Evolutionary conservation across 1,140 invertebrate species (phyloP).

Genomic region (Luehdorfia chinensis): DNA sequence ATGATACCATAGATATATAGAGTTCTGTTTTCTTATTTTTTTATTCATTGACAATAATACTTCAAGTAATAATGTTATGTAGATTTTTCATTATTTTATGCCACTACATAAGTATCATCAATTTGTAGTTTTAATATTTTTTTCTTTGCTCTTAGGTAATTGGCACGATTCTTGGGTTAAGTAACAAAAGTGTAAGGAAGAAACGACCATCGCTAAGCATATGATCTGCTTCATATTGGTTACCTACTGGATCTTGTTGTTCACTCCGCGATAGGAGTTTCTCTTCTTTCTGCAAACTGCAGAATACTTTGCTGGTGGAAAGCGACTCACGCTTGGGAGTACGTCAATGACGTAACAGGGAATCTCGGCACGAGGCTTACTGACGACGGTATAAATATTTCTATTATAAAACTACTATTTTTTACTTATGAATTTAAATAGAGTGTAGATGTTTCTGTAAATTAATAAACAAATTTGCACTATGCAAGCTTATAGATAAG

Average conservation of each 20-base stretch:
- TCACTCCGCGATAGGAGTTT: conserved; percentile 65
- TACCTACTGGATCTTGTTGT: conserved; percentile 43
- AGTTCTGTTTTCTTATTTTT: too few relatives aligned
- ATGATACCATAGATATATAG: too few relatives aligned
- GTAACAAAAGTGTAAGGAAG: conserved; percentile 84
- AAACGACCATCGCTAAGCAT: conserved; percentile 87
- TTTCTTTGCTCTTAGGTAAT: conserved; percentile 75
- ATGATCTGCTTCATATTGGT: conserved; percentile 44
- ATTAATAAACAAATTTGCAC: not conserved
- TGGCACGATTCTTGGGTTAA: conserved; percentile 86
- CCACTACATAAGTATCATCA: too few relatives aligned
- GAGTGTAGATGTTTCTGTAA: not conserved
- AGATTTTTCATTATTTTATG: too few relatives aligned
- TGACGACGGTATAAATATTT: not conserved
- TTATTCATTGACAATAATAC: too few relatives aligned
- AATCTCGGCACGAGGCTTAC: conserved; percentile 15
- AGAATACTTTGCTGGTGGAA: conserved; percentile 32
- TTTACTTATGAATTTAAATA: not conserved
- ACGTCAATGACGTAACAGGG: conserved; percentile 10
- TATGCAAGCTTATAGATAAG: not conserved
- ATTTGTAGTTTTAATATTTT: conserved; percentile 7
- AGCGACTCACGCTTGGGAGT: conserved; percentile 8
- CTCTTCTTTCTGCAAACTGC: conserved; percentile 48
- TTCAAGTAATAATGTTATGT: too few relatives aligned
- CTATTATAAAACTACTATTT: not conserved